Percentiles rank a stretch among this genome's conserved stretches.
phyloP scores from a whole-genome alignment of 2,888 invertebrate genomes.

The Pollenia griseotomentosa region DNA sequence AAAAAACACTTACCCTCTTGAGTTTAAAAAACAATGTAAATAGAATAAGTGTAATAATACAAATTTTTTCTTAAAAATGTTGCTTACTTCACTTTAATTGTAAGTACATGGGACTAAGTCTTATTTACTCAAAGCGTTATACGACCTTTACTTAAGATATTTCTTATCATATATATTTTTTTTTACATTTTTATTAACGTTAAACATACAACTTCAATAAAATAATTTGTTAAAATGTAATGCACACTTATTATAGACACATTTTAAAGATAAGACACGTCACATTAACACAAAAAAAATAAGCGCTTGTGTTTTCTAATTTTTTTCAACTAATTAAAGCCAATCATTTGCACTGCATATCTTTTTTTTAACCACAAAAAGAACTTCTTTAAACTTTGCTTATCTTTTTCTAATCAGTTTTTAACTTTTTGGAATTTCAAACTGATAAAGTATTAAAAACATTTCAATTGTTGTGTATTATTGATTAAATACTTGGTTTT shows the following conservation, averaged over 20 bases:
- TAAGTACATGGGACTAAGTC: not conserved
- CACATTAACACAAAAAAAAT: constrained; percentile 13
- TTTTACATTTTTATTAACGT: not conserved
- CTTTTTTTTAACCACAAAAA: not conserved
- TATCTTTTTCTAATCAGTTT: not conserved
- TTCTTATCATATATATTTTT: not conserved
- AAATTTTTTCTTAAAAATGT: not conserved
- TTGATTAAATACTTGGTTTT: not conserved
- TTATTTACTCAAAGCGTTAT: not conserved
- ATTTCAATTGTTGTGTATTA: not conserved
- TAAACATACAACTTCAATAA: not conserved
- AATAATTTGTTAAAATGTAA: not conserved
- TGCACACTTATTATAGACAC: not conserved
- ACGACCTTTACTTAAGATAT: not conserved
- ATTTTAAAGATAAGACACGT: constrained; percentile 18
- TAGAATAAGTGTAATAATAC: not conserved
- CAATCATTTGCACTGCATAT: constrained; percentile 7
- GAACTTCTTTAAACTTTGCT: not conserved
- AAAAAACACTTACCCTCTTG: too few species aligned
- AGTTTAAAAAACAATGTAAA: too few species aligned
- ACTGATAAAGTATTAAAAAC: not conserved
- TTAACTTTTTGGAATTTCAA: not conserved
- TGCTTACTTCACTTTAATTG: not conserved
- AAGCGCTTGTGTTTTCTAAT: not conserved
- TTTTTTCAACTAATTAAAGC: constrained; percentile 1